Conservation (phyloP, 2,888 invertebrate genomes). For the Andrena fulva region DNA sequence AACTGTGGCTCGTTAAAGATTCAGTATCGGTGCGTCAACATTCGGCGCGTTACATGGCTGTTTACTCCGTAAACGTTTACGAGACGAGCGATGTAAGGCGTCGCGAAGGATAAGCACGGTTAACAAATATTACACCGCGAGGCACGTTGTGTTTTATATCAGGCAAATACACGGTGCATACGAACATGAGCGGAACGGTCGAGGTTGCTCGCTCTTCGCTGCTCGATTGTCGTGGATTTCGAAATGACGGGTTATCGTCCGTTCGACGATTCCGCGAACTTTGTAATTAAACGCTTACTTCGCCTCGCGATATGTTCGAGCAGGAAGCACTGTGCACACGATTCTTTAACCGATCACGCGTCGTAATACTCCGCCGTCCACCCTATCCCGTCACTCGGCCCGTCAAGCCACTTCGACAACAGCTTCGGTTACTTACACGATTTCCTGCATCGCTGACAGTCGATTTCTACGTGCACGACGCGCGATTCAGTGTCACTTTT, state of each 20-base stretch:
- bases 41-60: conserved; percentile 16
- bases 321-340: not conserved
- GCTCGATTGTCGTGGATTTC: not conserved
- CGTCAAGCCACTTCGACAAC: not conserved
- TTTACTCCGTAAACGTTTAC: conserved; percentile 21
- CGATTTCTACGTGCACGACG: conserved; percentile 12
- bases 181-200: not conserved
- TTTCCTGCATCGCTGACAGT: conserved; percentile 36
- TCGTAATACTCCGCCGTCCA: not conserved
- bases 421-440: conserved; percentile 52
- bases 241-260: not conserved
- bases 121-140: conserved; percentile 50
- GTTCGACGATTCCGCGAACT: not conserved
- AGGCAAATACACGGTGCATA: conserved; percentile 5
- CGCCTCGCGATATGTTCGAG: too few species aligned
- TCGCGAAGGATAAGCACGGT: conserved; percentile 29
- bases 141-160: conserved; percentile 63
- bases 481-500: conserved; percentile 26
- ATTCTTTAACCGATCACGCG: not conserved
- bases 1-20: conserved; percentile 6
- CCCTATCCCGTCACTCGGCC: not conserved
- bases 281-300: not conserved
- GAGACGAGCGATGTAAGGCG: conserved; percentile 12
- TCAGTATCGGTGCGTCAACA: conserved; percentile 1
- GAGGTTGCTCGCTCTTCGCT: not conserved